Conservation (phyloP, 2,113 vertebrate genomes). For the Neotoma lepida region DNA sequence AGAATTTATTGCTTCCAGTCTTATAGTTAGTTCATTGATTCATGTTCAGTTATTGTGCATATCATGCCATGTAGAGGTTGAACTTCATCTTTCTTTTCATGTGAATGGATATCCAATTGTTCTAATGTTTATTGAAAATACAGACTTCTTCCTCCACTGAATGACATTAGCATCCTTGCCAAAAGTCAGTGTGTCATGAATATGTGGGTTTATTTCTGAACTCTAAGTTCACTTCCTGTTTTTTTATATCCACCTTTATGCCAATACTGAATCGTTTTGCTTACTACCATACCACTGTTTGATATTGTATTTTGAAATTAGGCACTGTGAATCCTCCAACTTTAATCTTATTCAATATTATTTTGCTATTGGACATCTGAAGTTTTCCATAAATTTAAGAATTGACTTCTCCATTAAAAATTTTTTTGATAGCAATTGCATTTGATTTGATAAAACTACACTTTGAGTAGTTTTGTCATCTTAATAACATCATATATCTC, state of each 20-base stretch:
- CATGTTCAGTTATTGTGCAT: background rate
- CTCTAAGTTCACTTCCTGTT: background rate
- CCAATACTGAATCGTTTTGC: background rate
- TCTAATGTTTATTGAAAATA: background rate
- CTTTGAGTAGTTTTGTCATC: background rate
- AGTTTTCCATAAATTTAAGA: background rate
- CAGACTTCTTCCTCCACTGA: background rate
- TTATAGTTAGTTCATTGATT: background rate
- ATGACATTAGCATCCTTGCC: background rate
- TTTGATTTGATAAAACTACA: background rate
- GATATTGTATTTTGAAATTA: background rate
- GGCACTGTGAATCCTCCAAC: background rate
- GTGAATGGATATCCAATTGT: background rate
- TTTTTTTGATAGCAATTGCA: background rate
- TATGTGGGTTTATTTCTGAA: background rate
- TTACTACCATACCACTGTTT: background rate
- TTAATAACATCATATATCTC: background rate
- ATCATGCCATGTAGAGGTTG: no score
- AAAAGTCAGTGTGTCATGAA: background rate
- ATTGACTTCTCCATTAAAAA: background rate
- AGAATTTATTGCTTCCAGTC: background rate
- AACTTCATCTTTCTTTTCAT: background rate
- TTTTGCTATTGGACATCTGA: background rate
- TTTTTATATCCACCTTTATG: background rate
- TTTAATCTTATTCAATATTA: background rate